Base-by-base conservation (phyloP, 2,113 vertebrate genomes). In the Lampris incognitus region DNA sequence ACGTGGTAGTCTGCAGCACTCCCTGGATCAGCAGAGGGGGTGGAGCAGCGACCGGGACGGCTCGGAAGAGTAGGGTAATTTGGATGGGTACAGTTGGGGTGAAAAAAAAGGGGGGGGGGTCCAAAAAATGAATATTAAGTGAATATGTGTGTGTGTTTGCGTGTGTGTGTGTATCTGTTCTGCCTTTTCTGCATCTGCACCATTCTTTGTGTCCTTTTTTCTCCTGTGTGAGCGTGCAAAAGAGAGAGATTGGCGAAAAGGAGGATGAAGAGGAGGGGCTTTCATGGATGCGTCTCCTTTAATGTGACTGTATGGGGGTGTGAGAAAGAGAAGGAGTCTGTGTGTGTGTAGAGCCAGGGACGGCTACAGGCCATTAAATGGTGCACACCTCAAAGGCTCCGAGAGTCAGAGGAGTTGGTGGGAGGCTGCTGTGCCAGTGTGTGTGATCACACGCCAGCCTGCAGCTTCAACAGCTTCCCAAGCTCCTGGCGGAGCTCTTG, bases 391-490 rank as follows among this genome's bases (percentile, higher is more conserved):
- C 50, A 54, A 41, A 39, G 56, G 58, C 64, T 72, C 48, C 48
- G 44, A 63, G 44, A 74, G 74, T 6, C 38, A 44, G 39, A 46
- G 41, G 60, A 62, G 11, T 8, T 38, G 9, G 38, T 37, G 52
- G 72, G 63, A 41, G 24, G 67, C 48, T 9, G 10, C 6, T 59
- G 7, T 5, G 44, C 4, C 44, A 46, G 44, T 46, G 44, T 46
- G 24, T 24, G 24, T 24, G 66, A 66, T 38, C 57, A 24, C 66
- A 40, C 60, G 79, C 69, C 65, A 52, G 60, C 64, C 64, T 59
- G 38, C 48, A 52, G 63, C 49, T 79, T 86, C 79, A 88, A 72
- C 86, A 54, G 75, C 73, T 39, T 66, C 55, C 63, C 54, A 44
- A 67, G 71, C 78, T 66, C 69, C 11, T 61, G 60, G 69, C 71